A percentile compares a stretch with the other conserved stretches of the same genome.
These are phyloP conservation scores for Asbolus verrucosus DNA, from an alignment of 1,140 invertebrate species.

Conservation along the genomic window DNA sequence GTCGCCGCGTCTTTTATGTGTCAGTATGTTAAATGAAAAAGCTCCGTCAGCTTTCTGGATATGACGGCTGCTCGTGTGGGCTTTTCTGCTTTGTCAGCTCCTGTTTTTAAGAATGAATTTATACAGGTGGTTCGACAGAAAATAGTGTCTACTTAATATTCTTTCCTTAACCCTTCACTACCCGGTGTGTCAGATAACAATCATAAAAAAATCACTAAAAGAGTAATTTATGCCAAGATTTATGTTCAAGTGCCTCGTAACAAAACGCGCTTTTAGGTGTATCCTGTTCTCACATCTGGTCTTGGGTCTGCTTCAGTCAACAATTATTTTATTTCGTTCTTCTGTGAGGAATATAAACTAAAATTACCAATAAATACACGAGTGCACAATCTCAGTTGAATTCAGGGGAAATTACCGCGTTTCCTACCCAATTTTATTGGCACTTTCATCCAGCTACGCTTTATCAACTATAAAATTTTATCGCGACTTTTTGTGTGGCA, in stretches of 20 bases:
- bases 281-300: slow-evolving; percentile 7
- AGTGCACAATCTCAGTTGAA: slow-evolving; percentile 23
- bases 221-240: slow-evolving; percentile 33
- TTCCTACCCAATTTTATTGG: slow-evolving; percentile 29
- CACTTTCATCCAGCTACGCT: slow-evolving; percentile 22
- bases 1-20: neutral
- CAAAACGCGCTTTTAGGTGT: slow-evolving; percentile 17
- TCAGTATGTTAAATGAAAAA: neutral
- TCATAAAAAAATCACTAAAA: too few relatives aligned
- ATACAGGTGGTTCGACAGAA: slow-evolving; percentile 23
- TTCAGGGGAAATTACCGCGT: slow-evolving; percentile 7
- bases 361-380: slow-evolving; percentile 24
- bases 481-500: neutral
- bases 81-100: slow-evolving; percentile 14
- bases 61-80: slow-evolving; percentile 1
- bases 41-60: slow-evolving; percentile 19
- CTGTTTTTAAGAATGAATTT: slow-evolving; percentile 2
- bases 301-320: slow-evolving; percentile 11
- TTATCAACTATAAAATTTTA: slow-evolving; percentile 15
- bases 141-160: slow-evolving; percentile 7
- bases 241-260: too few relatives aligned
- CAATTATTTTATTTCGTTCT: slow-evolving; percentile 29
- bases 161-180: slow-evolving; percentile 1
- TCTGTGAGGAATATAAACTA: slow-evolving; percentile 29
- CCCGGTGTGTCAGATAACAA: neutral